These are phyloP conservation scores for Odontophorus gujanensis DNA, from an alignment of 2,113 vertebrate genomes.

Conservation along the genomic window DNA sequence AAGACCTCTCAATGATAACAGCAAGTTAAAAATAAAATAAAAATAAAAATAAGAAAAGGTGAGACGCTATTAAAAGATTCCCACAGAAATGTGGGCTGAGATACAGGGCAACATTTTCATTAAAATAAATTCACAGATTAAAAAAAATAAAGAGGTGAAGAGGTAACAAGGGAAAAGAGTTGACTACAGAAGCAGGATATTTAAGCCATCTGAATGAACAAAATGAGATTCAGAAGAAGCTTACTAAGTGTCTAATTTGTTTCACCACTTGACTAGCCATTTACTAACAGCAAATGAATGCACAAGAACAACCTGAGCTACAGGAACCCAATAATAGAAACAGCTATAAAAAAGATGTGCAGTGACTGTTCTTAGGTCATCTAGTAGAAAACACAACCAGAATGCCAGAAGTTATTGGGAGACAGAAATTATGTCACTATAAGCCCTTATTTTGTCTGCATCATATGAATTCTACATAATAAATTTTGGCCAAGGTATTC, in stretches of 20 bases:
- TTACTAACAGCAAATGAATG: background rate
- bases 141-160: background rate
- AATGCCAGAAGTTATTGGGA: background rate
- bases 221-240: background rate
- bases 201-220: background rate
- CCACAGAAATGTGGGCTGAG: background rate
- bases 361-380: background rate
- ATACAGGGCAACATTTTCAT: background rate
- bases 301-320: background rate
- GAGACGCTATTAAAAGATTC: background rate
- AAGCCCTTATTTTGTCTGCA: background rate
- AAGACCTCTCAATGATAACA: background rate
- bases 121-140: background rate
- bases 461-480: background rate
- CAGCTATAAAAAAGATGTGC: background rate
- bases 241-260: background rate
- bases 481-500: background rate
- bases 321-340: background rate
- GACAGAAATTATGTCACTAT: background rate
- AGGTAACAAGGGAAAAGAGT: background rate
- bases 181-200: background rate
- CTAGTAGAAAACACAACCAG: background rate
- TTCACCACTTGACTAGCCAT: background rate
- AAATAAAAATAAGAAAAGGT: no score
- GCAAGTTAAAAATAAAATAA: background rate